Percentiles rank a stretch among this genome's conserved stretches.
Conservation (phyloP, 2,888 invertebrate genomes). For the Arge pagana region DNA sequence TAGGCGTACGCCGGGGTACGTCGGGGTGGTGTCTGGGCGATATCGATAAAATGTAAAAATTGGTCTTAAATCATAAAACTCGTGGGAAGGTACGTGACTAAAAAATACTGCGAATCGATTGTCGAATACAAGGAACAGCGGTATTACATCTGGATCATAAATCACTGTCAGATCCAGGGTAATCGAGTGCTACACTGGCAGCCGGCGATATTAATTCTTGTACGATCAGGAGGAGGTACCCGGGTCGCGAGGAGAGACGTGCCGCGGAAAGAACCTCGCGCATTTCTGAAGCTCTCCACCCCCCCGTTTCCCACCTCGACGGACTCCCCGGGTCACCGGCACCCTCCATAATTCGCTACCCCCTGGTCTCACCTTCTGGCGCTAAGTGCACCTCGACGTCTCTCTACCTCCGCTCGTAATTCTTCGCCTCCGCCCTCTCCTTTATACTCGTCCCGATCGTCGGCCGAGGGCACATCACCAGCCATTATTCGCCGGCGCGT, state of each 20-base stretch:
- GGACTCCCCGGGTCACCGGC: constrained; percentile 16
- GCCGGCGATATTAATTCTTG: constrained; percentile 28
- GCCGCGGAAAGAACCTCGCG: constrained; percentile 39
- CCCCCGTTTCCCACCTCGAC: background rate
- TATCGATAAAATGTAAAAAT: constrained; percentile 16
- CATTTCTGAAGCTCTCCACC: constrained; percentile 35
- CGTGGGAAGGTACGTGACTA: constrained; percentile 20
- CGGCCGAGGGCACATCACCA: no score
- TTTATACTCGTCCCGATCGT: background rate
- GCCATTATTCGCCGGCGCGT: constrained; percentile 5
- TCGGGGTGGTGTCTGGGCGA: background rate
- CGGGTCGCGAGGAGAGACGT: constrained; percentile 31
- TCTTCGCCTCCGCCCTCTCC: background rate
- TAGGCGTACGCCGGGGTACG: no score
- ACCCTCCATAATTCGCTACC: constrained; percentile 29
- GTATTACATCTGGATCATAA: constrained; percentile 45
- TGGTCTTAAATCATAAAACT: constrained; percentile 19
- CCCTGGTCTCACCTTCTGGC: constrained; percentile 24
- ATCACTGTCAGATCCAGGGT: constrained; percentile 51
- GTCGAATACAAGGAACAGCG: constrained; percentile 30
- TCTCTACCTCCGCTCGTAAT: constrained; percentile 23
- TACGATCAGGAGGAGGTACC: constrained; percentile 5
- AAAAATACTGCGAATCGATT: constrained; percentile 41
- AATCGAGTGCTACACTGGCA: constrained; percentile 45
- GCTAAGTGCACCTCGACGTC: constrained; percentile 46